phyloP scores from a whole-genome alignment of 2,797 vertebrate genomes.

The Vespertilio murinus region DNA sequence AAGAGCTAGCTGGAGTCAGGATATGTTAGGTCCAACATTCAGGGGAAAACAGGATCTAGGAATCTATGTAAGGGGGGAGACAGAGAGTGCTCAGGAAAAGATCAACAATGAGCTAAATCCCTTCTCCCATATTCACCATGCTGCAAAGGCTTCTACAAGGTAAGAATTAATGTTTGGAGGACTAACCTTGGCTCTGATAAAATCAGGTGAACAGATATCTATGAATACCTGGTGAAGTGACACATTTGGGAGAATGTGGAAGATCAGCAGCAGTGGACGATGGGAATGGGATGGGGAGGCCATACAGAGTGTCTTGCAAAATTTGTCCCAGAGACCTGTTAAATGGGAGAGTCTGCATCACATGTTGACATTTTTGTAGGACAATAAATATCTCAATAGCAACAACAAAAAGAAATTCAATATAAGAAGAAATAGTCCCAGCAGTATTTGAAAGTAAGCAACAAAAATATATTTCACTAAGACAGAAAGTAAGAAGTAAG shows the following conservation, averaged over 20 bases:
- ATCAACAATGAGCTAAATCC: rapidly evolving
- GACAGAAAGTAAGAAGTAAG: not conserved
- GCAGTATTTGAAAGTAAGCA: not conserved
- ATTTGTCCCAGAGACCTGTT: not conserved
- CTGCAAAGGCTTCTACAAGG: rapidly evolving
- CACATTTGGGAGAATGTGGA: not conserved
- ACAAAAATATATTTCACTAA: no score
- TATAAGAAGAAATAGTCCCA: not conserved
- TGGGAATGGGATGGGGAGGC: rapidly evolving
- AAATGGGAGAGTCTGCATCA: rapidly evolving
- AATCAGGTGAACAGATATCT: not conserved
- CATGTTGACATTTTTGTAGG: not conserved
- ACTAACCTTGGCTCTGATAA: not conserved
- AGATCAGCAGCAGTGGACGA: rapidly evolving
- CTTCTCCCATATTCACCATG: rapidly evolving
- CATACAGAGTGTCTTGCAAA: rapidly evolving
- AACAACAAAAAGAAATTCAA: not conserved
- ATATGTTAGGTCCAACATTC: not conserved
- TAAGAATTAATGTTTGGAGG: not conserved
- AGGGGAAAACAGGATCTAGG: not conserved
- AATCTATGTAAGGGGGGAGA: rapidly evolving
- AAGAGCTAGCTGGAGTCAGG: not conserved
- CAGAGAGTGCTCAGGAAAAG: rapidly evolving
- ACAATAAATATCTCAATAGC: not conserved
- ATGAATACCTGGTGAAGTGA: not conserved